Evolutionary conservation across 2,113 vertebrate species (phyloP), one percentile per base, ranked within the genome.

Genomic region (Lophius piscatorius): DNA sequence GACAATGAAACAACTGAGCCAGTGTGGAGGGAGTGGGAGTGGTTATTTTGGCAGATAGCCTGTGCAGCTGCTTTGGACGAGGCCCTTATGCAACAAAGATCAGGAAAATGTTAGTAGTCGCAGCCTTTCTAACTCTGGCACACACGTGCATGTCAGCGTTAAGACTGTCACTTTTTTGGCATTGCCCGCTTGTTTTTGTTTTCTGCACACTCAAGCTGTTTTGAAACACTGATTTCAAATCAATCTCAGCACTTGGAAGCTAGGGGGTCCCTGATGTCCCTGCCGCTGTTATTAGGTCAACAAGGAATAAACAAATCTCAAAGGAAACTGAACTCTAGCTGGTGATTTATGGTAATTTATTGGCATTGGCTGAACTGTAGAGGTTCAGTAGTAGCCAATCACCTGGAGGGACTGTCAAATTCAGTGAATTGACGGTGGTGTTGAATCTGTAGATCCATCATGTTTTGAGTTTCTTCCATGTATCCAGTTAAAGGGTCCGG

Each of bases 21-120:
- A 38, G 28, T 26, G 47, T 55, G 61, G 55, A 69, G 54, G 33
- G 63, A 55, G 76, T 50, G 68, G 80, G 79, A 64, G 65, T 42
- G 57, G 78, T 80, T 76, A 4, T 72, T 74, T 82, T 89, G 85
- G 84, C 82, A 45, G 29, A 48, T 38, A 41, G 76, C 80, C 78
- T 2, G 16, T 23, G 55, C 84, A 89, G 82, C 86, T 78, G 84
- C 63, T 78, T 70, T 35, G 50, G 78, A 78, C 60, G 55, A 61
- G 61, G 56, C 42, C 65, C 29, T 48, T 42, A 28, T 23, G 36
- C 56, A 66, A 57, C 38, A 76, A 66, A 78, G 63, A 82, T 75
- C 58, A 60, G 76, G 59, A 82, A 82, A 78, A 69, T 54, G 63
- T 67, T 58, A 42, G 28, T 40, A 33, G n/a, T n/a, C n/a, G n/a